Evolutionary conservation across 2,797 vertebrate species (phyloP), one percentile per base, ranked within the genome.

Genomic region (Enteromius viviparus): DNA sequence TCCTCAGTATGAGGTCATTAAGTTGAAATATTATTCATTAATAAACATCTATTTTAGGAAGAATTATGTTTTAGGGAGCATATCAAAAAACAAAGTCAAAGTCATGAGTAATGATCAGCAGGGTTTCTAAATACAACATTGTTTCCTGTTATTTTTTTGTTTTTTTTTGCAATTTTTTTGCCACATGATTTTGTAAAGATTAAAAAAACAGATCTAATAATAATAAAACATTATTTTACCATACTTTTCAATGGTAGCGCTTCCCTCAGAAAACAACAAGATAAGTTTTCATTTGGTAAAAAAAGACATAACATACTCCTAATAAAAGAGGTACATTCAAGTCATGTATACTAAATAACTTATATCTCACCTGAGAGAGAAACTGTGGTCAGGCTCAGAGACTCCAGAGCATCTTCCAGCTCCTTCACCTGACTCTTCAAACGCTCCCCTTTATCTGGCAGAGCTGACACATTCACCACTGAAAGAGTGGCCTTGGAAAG

Each of bases 401-500:
- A 90, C n/a, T 92, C 79, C 53, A 99, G 93, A 0, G 94, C 93
- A 0, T 94, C 94, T 91, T 98, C 96, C 88, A 99, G 91, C 76
- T 95, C 95, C 83, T 94, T 95, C 55, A 99, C 96, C 91, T 99
- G 97, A 77, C 91, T 94, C 89, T 92, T 90, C 90, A 99, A 85
- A 86, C 96, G 93, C 84, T 97, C 91, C 1, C 98, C 98, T 92
- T 96, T 96, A 89, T 99, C 98, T 15, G 98, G 98, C 77, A 99
- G 93, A 55, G 92, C 93, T 9, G 94, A 93, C 60, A 97, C 23
- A 19, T 99, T 97, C 88, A 98, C 96, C 0, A 71, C 87, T 6
- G 95, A 94, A 89, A 99, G 85, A 0, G 94, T 97, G 83, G 91
- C 94, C 98, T 99, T 84, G 12, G 2, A 75, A 19, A n/a, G 12